Evolutionary conservation across 2,888 invertebrate genomes (phyloP).

Genomic region (Erebia ligea): DNA sequence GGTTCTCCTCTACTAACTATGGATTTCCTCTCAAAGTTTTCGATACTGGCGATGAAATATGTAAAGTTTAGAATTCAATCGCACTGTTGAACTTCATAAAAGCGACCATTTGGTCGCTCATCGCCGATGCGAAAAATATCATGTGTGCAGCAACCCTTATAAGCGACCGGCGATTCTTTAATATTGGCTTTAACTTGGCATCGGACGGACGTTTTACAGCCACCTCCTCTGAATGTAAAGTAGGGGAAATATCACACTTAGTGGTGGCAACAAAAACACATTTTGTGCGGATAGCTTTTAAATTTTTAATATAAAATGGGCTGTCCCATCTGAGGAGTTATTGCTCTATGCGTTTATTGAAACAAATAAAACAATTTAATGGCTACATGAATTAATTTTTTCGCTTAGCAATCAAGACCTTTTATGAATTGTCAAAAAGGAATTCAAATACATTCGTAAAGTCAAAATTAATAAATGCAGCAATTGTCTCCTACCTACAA

Average conservation of each 20-base stretch:
- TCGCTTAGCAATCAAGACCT: too few species aligned
- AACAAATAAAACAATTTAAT: too few species aligned
- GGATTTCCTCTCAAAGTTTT: too few species aligned
- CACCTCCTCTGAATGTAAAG: constrained; percentile 46
- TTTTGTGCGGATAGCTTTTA: constrained; percentile 33
- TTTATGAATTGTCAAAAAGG: too few species aligned
- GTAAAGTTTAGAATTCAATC: background rate
- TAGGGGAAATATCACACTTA: constrained; percentile 47
- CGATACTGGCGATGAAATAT: too few species aligned
- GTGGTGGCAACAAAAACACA: constrained; percentile 47
- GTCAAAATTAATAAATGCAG: too few species aligned
- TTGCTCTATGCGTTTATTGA: background rate
- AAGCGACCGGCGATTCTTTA: constrained; percentile 43
- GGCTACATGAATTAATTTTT: too few species aligned
- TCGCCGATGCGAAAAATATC: background rate
- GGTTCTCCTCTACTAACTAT: too few species aligned
- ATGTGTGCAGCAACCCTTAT: constrained; percentile 23
- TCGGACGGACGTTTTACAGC: constrained; percentile 45
- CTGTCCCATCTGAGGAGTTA: background rate
- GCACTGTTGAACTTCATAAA: background rate
- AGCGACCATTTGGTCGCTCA: background rate
- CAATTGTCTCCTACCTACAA: too few species aligned
- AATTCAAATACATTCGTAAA: too few species aligned
- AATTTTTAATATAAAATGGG: background rate
- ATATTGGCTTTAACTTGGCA: constrained; percentile 46